Conservation (phyloP, 2,113 vertebrate species). For the Macrotus californicus region DNA sequence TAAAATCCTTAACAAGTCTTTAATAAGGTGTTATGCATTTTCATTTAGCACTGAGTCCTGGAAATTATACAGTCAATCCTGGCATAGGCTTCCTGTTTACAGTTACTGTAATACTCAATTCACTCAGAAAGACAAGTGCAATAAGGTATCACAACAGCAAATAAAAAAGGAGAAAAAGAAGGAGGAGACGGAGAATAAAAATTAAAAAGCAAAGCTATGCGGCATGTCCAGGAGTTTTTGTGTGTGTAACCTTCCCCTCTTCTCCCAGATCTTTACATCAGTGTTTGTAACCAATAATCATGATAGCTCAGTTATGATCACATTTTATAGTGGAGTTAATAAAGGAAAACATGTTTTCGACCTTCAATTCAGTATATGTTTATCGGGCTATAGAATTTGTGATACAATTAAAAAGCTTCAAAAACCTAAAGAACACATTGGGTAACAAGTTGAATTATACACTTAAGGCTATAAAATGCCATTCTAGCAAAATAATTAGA, state of each 20-base stretch:
- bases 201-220: background rate
- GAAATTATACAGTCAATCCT: background rate
- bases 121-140: background rate
- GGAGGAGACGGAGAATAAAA: background rate
- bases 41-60: background rate
- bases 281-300: background rate
- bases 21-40: background rate
- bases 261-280: background rate
- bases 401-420: background rate
- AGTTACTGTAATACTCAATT: background rate
- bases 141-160: background rate
- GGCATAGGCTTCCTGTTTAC: background rate
- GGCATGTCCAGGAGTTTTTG: background rate
- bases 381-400: background rate
- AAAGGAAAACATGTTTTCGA: background rate
- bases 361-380: background rate
- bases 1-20: background rate
- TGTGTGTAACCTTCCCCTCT: background rate
- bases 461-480: background rate
- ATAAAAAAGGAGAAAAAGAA: background rate
- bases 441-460: background rate
- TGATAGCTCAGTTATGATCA: background rate
- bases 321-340: background rate
- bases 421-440: background rate
- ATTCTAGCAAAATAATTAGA: background rate